Evolutionary conservation across 2,888 invertebrate genomes (phyloP).

Genomic region (Euclidia mi): DNA sequence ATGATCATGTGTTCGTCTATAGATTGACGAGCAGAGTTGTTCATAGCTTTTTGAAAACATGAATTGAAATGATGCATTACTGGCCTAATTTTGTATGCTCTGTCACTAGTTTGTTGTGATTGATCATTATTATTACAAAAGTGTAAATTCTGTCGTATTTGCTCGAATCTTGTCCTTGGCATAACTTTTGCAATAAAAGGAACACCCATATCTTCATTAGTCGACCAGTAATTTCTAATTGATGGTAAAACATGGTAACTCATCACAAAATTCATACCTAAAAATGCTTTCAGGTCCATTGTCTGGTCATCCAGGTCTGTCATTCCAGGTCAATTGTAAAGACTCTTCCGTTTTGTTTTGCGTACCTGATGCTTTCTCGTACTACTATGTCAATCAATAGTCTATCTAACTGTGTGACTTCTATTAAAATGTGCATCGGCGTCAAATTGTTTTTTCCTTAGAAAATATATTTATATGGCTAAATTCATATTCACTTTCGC

Average conservation of each 20-base stretch:
- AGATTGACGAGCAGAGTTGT: conserved; percentile 24
- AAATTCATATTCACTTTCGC: conserved; percentile 1
- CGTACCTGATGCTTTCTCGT: conserved; percentile 36
- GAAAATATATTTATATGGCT: background rate
- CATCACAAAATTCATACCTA: conserved; percentile 42
- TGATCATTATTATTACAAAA: conserved; percentile 26
- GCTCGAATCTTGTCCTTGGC: conserved; percentile 30
- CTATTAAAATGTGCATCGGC: conserved; percentile 2
- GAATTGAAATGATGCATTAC: conserved; percentile 17
- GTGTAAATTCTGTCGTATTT: conserved; percentile 32
- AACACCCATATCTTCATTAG: conserved; percentile 13
- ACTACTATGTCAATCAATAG: background rate
- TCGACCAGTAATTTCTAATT: conserved; percentile 30
- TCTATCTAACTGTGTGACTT: background rate
- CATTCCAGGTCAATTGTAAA: conserved; percentile 29
- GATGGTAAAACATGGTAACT: conserved; percentile 33
- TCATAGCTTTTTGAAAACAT: conserved; percentile 24
- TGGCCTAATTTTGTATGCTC: conserved; percentile 30
- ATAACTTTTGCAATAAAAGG: conserved; percentile 28
- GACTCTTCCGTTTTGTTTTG: conserved; percentile 39
- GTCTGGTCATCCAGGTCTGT: too few relatives aligned
- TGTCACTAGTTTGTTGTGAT: background rate
- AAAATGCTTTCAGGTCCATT: conserved; percentile 45
- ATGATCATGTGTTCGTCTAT: conserved; percentile 40
- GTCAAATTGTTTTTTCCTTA: background rate